Evolutionary conservation across 2,888 invertebrate species (phyloP), one percentile per base, ranked within the genome.

Genomic region (Parascotia fuliginaria): DNA sequence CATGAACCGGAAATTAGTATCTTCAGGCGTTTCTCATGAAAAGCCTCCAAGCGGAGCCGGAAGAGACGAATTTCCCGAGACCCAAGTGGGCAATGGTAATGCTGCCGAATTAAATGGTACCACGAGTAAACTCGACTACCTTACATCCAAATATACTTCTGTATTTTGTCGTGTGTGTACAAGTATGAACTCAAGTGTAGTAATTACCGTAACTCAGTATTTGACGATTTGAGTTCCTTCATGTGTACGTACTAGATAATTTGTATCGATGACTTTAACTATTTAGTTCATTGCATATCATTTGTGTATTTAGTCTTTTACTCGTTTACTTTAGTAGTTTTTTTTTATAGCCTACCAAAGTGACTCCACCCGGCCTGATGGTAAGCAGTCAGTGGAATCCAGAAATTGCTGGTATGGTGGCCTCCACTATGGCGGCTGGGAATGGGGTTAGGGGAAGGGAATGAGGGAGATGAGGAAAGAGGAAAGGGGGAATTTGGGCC

Each of bases 1-100:
- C 70, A 63, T 64, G 67, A 65, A 73, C 73, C 81, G 83, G 83
- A 83, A 83, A 83, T 83, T 81, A 81, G 82, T 79, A 76, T 77
- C 78, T 80, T 78, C 73, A 76, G 74, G 70, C 73, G 70, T 71
- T 75, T 66, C 70, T 65, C 67, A 64, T 71, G 70, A 74, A 77
- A 73, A 69, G 68, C 67, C 60, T 52, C 60, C 56, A 55, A 68
- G 59, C 70, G 63, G 52, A 59, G 44, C 68, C 77, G 83, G 83
- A 83, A 75, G 79, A 69, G 72, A 77, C 70, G 77, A 76, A 79
- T 83, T 83, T 81, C 83, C 81, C 69, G 65, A 52, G 51, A 55
- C 65, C 66, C 69, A 65, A 81, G 78, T 77, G 73, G 70, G 61
- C 71, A 65, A 61, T 60, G 71, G 68, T 62, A 65, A 62, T 65